Evolutionary conservation across 2,797 vertebrate genomes (phyloP).

Genomic region (Scyliorhinus canicula): DNA sequence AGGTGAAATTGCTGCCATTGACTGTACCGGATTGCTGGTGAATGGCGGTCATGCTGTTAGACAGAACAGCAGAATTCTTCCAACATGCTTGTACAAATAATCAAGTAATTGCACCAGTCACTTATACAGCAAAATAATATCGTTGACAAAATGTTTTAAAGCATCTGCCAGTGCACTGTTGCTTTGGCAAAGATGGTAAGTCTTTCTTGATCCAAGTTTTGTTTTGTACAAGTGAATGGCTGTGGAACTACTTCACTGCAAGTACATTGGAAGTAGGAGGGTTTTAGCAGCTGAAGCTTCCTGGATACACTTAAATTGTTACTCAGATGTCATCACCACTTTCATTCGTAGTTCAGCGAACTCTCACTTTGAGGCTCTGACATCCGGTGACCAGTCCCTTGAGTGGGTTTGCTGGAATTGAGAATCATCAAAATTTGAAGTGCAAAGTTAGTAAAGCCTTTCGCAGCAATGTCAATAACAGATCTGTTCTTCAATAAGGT

Average conservation of each 20-base stretch:
- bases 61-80: not conserved
- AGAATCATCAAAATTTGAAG: not conserved
- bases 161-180: not conserved
- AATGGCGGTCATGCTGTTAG: not conserved
- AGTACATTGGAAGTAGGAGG: not conserved
- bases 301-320: not conserved
- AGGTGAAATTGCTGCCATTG: not conserved
- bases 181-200: not conserved
- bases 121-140: not conserved
- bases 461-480: not conserved
- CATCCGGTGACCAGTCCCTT: no score
- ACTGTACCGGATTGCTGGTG: not conserved
- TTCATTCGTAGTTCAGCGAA: not conserved
- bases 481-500: not conserved
- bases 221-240: not conserved
- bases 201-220: not conserved
- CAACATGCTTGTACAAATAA: not conserved
- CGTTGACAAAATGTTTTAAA: not conserved
- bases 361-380: not conserved
- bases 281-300: not conserved
- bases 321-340: not conserved
- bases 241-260: not conserved
- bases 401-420: not conserved
- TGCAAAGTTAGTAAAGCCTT: not conserved
- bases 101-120: not conserved